Evolutionary conservation across 2,113 vertebrate genomes (phyloP), one percentile per base, ranked within the genome.

Genomic region (Heloderma charlesbogerti): DNA sequence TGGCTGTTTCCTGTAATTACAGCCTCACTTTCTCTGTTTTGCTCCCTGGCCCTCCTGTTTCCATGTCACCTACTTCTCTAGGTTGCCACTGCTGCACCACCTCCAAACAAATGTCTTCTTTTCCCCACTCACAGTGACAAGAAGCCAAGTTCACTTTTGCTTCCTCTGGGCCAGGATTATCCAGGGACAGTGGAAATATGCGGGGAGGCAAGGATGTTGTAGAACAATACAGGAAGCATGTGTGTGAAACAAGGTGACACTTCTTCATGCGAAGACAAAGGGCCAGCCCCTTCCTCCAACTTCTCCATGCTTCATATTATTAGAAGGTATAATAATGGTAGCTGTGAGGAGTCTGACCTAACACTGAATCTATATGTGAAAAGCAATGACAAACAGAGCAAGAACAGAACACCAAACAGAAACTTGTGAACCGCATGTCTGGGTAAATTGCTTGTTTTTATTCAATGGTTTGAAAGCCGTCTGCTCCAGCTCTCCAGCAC

Each of bases 101-200:
- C 92, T 87, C 48, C 83, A 94, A 80, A 20, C 77, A 74, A 89
- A 91, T 37, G 7, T 77, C 87, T 22, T 87, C 84, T 89, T 15
- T 82, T 86, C 92, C 92, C 92, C 92, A 86, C 93, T 94, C 94
- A 92, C 84, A 75, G 90, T 60, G 87, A 27, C 18, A 87, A 74
- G 84, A 54, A 93, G 63, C 78, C 63, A 69, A 91, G 57, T 3
- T 57, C 74, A 31, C 34, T 60, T 31, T 78, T 82, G 71, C 74
- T 75, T n/a, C 69, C 15, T 54, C 25, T 2, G 48, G 27, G 60
- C 27, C 31, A 86, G 29, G 8, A 34, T n/a, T 12, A 80, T 25
- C 43, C 15, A 51, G 71, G 37, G 91, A 57, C n/a, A 57, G 40
- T 75, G 45, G 88, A 94, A 92, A 34, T 25, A 54, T 57, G 13